Conservation (phyloP, 2,113 vertebrate species). For the Silurus glanis region DNA sequence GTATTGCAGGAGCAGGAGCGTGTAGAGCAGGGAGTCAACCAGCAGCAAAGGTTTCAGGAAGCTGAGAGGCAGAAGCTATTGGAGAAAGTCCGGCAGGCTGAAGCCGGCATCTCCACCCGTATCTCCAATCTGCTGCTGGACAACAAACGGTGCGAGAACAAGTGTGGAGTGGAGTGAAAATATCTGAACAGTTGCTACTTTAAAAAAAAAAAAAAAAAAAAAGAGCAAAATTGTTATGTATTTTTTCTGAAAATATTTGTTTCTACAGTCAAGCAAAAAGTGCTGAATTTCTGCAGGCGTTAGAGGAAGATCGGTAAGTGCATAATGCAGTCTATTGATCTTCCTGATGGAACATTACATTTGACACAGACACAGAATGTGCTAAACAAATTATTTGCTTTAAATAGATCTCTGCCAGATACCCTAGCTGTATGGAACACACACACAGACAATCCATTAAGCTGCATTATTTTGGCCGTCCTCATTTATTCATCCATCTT, state of each 20-base stretch:
- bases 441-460: neutral
- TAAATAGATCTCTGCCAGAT: constrained; percentile 27
- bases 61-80: constrained; percentile 78
- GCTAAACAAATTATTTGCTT: constrained; percentile 20
- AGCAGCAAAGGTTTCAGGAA: constrained; percentile 80
- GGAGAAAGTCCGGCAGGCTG: constrained; percentile 79
- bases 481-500: neutral
- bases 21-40: constrained; percentile 78
- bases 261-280: constrained; percentile 83
- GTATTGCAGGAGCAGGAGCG: constrained; percentile 80
- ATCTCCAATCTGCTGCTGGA: constrained; percentile 84
- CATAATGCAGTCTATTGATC: constrained; percentile 1
- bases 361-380: constrained; percentile 7
- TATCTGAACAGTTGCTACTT: neutral
- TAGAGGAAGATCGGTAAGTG: constrained; percentile 92
- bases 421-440: neutral
- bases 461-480: neutral
- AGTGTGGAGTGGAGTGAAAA: neutral
- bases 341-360: constrained; percentile 22
- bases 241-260: constrained; percentile 1
- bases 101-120: constrained; percentile 73
- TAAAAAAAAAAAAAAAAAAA: neutral
- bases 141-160: constrained; percentile 77
- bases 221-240: neutral
- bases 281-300: constrained; percentile 83